Evolutionary conservation across 2,888 invertebrate genomes (phyloP).

Genomic region (Epicampocera succincta): DNA sequence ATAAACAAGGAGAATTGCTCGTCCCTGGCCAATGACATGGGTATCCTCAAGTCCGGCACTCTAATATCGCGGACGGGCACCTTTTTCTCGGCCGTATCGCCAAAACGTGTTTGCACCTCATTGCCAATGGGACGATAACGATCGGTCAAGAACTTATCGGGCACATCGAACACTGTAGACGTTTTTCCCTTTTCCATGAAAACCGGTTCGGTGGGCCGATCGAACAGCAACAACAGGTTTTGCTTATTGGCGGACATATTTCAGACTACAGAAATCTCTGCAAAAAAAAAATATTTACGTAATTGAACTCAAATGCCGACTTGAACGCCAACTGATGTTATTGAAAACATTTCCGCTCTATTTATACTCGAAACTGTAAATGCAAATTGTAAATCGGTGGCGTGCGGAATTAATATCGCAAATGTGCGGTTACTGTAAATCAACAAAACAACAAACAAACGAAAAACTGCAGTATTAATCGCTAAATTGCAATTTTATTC

Average conservation of each 20-base stretch:
- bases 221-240: conserved; percentile 85
- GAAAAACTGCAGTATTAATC: conserved; percentile 44
- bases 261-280: neutral
- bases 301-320: conserved; percentile 11
- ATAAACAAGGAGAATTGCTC: conserved; percentile 88
- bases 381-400: neutral
- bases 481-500: conserved; percentile 20
- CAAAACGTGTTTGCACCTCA: conserved; percentile 84
- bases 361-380: conserved; percentile 39
- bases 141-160: conserved; percentile 84
- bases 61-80: conserved; percentile 85
- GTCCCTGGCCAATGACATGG: conserved; percentile 85
- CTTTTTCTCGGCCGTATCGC: conserved; percentile 82
- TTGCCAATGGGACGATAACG: conserved; percentile 82
- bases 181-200: conserved; percentile 89
- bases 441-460: too few species aligned
- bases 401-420: conserved; percentile 47
- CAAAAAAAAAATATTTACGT: neutral
- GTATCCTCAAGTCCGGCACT: conserved; percentile 85
- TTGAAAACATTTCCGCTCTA: conserved; percentile 27
- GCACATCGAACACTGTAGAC: conserved; percentile 85
- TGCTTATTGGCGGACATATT: conserved; percentile 47
- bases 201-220: conserved; percentile 89
- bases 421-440: conserved; percentile 53
- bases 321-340: conserved; percentile 44